Evolutionary conservation across 2,888 invertebrate genomes (phyloP).

Genomic region (Schizotus pectinicornis): DNA sequence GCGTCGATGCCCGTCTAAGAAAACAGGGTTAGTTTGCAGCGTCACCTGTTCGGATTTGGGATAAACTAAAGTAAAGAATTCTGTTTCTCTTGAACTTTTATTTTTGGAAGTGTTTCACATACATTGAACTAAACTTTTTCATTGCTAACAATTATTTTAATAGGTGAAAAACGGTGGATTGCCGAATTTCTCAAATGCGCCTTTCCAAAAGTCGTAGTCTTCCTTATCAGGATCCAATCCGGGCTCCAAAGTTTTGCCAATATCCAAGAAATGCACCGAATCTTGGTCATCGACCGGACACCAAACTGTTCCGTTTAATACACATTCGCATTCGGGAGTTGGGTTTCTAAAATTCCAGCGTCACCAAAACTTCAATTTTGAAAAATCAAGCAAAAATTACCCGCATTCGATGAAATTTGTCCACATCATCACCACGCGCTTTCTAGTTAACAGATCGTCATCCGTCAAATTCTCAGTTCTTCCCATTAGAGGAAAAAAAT

Average conservation of each 20-base stretch:
- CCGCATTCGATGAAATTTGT: constrained; percentile 1
- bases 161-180: no score
- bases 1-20: no score
- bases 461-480: neutral
- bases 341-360: neutral
- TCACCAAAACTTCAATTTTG: neutral
- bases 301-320: neutral
- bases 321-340: neutral
- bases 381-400: neutral
- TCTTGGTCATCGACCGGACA: neutral
- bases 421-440: constrained; percentile 5
- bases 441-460: neutral
- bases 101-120: no score
- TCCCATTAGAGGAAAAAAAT: neutral
- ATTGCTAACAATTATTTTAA: no score
- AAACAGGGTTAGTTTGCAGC: no score
- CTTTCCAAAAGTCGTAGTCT: neutral
- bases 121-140: no score
- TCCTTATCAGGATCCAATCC: neutral
- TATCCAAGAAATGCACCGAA: neutral
- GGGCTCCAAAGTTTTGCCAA: neutral
- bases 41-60: no score
- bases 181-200: no score
- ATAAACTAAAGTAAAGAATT: no score
- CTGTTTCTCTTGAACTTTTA: no score